Evolutionary conservation across 2,113 vertebrate species (phyloP).

Genomic region (Ictalurus furcatus): DNA sequence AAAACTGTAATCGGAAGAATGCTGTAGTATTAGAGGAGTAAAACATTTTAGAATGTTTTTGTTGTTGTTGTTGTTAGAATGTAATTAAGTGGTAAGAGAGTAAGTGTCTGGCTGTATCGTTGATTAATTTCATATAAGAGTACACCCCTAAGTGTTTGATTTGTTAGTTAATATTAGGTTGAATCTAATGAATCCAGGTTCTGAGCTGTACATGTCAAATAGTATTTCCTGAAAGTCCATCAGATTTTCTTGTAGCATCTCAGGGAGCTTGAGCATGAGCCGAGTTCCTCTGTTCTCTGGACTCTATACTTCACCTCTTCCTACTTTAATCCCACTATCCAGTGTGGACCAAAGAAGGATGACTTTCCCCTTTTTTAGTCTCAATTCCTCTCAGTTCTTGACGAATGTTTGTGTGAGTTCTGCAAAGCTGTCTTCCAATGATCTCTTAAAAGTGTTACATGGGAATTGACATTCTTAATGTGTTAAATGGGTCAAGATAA

Average conservation of each 20-base stretch:
- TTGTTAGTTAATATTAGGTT: neutral
- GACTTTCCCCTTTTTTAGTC: neutral
- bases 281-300: neutral
- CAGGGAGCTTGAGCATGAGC: neutral
- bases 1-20: neutral
- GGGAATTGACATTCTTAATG: neutral
- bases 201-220: neutral
- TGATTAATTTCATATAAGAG: neutral
- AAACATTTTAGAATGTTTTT: neutral
- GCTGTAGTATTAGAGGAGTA: neutral
- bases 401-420: neutral
- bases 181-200: neutral
- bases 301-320: neutral
- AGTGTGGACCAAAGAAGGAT: neutral
- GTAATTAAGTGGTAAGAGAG: neutral
- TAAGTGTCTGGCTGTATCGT: neutral
- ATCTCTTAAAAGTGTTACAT: neutral
- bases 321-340: neutral
- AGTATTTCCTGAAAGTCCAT: neutral
- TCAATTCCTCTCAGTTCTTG: neutral
- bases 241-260: neutral
- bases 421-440: neutral
- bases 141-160: neutral
- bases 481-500: neutral
- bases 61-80: neutral